phyloP scores from a whole-genome alignment of 1,140 invertebrate genomes.

The Zaprionus camerounensis region DNA sequence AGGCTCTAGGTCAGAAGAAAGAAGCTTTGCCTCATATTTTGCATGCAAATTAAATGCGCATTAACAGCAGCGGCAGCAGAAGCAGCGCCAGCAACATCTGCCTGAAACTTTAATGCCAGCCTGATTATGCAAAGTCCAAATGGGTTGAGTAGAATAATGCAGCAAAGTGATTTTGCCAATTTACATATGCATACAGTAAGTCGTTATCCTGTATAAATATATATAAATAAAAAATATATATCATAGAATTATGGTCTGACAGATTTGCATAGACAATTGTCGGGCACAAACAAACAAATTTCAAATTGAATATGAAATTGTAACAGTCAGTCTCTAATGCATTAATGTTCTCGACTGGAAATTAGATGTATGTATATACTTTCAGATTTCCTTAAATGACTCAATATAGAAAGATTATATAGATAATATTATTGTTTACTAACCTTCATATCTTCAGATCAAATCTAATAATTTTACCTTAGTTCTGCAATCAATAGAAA shows the following conservation, averaged over 20 bases:
- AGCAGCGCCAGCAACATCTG: constrained; percentile 12
- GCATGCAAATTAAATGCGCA: constrained; percentile 72
- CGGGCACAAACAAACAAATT: constrained; percentile 4
- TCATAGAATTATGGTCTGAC: constrained; percentile 6
- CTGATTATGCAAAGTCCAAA: constrained; percentile 67
- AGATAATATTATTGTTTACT: no score
- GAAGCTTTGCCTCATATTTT: constrained; percentile 54
- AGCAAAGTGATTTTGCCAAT: constrained; percentile 49
- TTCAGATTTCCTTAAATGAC: no score
- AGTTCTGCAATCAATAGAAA: no score
- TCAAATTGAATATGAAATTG: neutral
- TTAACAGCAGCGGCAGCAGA: constrained; percentile 37
- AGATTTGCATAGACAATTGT: constrained; percentile 22
- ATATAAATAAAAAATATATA: neutral
- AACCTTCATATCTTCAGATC: no score
- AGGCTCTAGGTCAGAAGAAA: constrained; percentile 20
- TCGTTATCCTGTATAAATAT: neutral
- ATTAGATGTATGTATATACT: no score
- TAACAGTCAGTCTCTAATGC: neutral
- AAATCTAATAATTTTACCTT: no score
- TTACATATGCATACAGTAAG: constrained; percentile 46
- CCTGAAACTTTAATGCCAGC: constrained; percentile 60
- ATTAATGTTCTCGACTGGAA: neutral
- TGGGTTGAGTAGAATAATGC: constrained; percentile 43
- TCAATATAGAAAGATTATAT: no score